Base-by-base conservation (phyloP, 2,113 vertebrate genomes). In the Colinus virginianus region DNA sequence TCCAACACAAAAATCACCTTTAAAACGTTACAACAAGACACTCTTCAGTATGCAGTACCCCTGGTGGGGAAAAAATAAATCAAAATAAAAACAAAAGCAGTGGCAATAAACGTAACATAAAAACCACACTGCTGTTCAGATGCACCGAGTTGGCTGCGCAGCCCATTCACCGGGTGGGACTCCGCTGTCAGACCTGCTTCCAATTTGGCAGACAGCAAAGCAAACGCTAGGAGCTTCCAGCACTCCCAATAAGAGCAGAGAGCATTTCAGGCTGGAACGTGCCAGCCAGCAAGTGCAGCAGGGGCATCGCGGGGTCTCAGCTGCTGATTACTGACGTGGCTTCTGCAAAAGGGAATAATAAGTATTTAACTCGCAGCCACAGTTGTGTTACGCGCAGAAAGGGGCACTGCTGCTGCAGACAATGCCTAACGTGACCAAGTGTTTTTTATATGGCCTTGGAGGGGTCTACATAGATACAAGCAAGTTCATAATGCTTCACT, bases 381-480 rank as follows among this genome's bases (percentile, higher is more conserved):
- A 55, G 55, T 6, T 28, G 40, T 8, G 38, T 9, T 68, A 5
- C 59, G 43, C 74, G 36, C 38, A 82, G 42, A 51, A 32, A 68
- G 11, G 40, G 49, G 4, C 0, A 69, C 6, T 9, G 55, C 40
- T 63, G 61, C 6, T 2, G 12, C 51, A 88, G 43, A 17, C 38
- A 75, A 7, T 0, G 2, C 13, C 14, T 40, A 70, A 9, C 0
- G 0, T 64, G 59, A 49, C 8, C 18, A 30, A 11, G 21, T 30
- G 36, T 51, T 89, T 46, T 40, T 42, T 30, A 61, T 40, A 45
- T 15, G 63, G 51, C 46, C 22, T 62, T 2, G 0, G 0, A 30
- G 23, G 11, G 21, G 8, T 40, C 40, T 66, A 40, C 32, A 58
- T 19, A 53, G 25, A 15, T 16, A 72, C 43, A n/a, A 82, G 9